phyloP scores from a whole-genome alignment of 2,797 vertebrate species.

The Cygnus olor region DNA sequence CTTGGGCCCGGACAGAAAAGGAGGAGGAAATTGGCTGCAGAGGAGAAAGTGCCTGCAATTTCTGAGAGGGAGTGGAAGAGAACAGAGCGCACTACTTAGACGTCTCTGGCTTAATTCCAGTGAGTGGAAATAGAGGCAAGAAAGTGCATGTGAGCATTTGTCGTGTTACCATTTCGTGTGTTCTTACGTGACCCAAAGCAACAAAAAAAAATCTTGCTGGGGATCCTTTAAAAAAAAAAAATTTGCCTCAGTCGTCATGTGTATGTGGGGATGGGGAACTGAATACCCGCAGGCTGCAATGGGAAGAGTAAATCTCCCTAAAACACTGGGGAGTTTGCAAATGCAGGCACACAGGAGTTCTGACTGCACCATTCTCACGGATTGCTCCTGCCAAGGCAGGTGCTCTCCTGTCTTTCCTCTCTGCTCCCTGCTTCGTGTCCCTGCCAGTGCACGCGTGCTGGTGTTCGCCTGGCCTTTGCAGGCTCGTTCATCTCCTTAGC shows the following conservation, averaged over 20 bases:
- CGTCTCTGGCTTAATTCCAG: constrained; percentile 50
- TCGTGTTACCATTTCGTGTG: constrained; percentile 22
- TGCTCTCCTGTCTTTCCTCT: neutral
- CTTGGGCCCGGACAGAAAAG: neutral
- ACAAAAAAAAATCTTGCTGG: neutral
- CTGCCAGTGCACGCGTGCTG: accelerated
- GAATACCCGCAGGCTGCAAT: neutral
- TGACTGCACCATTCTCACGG: neutral
- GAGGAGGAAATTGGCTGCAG: constrained; percentile 50
- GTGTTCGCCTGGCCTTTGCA: neutral
- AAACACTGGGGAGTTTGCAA: neutral
- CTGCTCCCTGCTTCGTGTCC: accelerated
- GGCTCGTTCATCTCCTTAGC: neutral
- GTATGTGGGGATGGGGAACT: neutral
- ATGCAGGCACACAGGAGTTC: neutral
- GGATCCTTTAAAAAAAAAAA: neutral
- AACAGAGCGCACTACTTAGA: constrained; percentile 36
- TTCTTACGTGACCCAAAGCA: constrained; percentile 26
- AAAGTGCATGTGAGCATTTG: constrained; percentile 54
- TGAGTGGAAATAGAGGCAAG: constrained; percentile 46
- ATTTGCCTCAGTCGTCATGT: neutral
- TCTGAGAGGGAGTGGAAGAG: constrained; percentile 46
- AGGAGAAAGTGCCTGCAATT: constrained; percentile 23
- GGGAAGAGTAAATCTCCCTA: neutral
- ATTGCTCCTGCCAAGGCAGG: neutral